phyloP scores from a whole-genome alignment of 2,113 vertebrate genomes.

The Castor canadensis region DNA sequence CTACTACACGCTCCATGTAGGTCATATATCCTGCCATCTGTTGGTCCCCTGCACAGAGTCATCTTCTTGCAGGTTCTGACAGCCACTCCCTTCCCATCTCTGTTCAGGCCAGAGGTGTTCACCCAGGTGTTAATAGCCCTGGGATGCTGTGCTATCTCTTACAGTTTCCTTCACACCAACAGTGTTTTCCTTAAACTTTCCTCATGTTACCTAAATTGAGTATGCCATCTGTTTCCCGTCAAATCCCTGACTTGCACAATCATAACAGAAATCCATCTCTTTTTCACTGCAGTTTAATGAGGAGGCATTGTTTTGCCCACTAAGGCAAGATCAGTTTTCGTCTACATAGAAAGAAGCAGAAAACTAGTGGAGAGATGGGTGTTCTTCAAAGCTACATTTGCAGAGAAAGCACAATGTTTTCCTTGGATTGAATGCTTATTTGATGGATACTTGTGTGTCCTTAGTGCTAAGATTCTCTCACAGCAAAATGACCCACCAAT shows the following conservation, averaged over 20 bases:
- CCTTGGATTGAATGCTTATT: not conserved
- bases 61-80: not conserved
- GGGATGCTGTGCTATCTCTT: not conserved
- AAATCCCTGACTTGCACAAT: not conserved
- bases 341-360: not conserved
- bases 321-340: not conserved
- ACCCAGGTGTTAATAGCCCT: not conserved
- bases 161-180: not conserved
- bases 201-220: not conserved
- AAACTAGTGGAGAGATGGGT: not conserved
- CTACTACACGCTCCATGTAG: not conserved
- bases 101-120: not conserved
- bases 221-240: not conserved
- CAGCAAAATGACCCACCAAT: not conserved
- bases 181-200: not conserved
- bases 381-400: not conserved
- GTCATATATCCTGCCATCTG: not conserved
- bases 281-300: slow-evolving; percentile 9
- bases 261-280: not conserved
- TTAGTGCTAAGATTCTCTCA: not conserved
- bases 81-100: not conserved
- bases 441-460: not conserved
- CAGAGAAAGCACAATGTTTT: not conserved
- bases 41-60: not conserved
- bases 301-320: not conserved